phyloP scores from a whole-genome alignment of 2,888 invertebrate genomes.

The Caenorhabditis angaria region DNA sequence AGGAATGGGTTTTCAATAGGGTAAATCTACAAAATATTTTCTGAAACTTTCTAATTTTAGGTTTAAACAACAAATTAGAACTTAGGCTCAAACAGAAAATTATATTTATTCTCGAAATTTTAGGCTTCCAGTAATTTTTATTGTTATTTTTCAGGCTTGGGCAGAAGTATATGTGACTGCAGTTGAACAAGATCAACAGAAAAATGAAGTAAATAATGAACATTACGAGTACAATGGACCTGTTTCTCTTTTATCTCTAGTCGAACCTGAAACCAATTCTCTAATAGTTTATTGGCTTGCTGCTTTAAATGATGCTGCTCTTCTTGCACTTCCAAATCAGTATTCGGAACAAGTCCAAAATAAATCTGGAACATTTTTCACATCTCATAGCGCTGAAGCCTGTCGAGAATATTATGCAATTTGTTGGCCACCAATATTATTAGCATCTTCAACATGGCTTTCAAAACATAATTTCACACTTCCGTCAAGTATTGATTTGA shows the following conservation, averaged over 20 bases:
- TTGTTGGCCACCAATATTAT: constrained; percentile 93
- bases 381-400: constrained; percentile 88
- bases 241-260: constrained; percentile 82
- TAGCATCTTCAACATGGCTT: constrained; percentile 89
- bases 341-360: constrained; percentile 92
- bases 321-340: constrained; percentile 77
- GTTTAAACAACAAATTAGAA: too few relatives aligned
- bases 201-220: constrained; percentile 25
- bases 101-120: too few relatives aligned
- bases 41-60: too few relatives aligned
- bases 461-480: constrained; percentile 79
- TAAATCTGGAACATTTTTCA: constrained; percentile 96
- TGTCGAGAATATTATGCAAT: constrained; percentile 85
- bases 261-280: constrained; percentile 90
- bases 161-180: constrained; percentile 94
- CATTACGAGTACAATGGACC: constrained; percentile 39
- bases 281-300: constrained; percentile 94
- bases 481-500: constrained; percentile 38
- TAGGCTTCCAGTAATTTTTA: not conserved
- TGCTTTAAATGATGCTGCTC: constrained; percentile 88
- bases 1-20: too few relatives aligned
- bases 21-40: too few relatives aligned
- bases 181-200: constrained; percentile 76
- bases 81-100: too few relatives aligned
- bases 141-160: constrained; percentile 80